These are phyloP conservation scores for Grantiella picta DNA, from an alignment of 2,113 vertebrate species.

Conservation along the genomic window DNA sequence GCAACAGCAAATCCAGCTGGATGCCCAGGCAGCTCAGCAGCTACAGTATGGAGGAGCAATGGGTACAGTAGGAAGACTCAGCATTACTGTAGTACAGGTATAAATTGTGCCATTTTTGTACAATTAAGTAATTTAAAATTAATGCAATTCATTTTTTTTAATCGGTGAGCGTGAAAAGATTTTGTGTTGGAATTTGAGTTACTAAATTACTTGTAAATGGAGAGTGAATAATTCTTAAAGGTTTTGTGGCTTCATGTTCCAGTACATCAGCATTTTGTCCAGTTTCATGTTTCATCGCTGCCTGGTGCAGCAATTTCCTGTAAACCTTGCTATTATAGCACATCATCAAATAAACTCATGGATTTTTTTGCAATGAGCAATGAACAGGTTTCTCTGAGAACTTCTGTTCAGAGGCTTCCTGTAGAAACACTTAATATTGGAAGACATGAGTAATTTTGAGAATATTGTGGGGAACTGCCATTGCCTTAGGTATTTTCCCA, in stretches of 20 bases:
- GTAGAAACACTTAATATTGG: neutral
- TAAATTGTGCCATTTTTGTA: neutral
- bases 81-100: slow-evolving; percentile 98
- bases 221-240: neutral
- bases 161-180: neutral
- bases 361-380: neutral
- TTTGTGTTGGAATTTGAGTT: neutral
- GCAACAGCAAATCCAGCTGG: slow-evolving; percentile 93
- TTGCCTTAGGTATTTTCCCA: neutral
- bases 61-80: slow-evolving; percentile 88
- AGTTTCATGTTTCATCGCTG: neutral
- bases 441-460: neutral
- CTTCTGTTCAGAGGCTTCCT: neutral
- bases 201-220: neutral
- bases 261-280: neutral
- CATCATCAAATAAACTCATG: neutral
- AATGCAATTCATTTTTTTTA: neutral
- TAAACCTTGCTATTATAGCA: neutral
- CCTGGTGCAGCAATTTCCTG: neutral
- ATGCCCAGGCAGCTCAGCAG: slow-evolving; percentile 91
- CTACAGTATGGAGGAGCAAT: slow-evolving; percentile 87
- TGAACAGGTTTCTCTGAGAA: neutral
- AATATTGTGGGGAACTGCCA: neutral
- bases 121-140: neutral
- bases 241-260: neutral